Conservation (phyloP, 2,113 vertebrate genomes). For the Erythrocercus mccallii region DNA sequence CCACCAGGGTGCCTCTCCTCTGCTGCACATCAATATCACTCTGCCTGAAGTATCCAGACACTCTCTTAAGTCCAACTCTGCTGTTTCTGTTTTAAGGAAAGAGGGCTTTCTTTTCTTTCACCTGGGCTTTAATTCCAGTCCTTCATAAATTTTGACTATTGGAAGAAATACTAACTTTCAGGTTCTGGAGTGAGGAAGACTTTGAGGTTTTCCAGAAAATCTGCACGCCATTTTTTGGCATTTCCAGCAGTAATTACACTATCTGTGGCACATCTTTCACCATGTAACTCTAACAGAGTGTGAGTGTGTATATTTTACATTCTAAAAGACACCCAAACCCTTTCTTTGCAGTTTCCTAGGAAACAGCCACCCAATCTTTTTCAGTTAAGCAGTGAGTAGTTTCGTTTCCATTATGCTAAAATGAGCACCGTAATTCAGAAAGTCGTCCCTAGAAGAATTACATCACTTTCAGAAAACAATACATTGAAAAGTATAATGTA, state of each 20-base stretch:
- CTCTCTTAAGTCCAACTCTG: not conserved
- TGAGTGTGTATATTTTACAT: not conserved
- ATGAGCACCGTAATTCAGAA: not conserved
- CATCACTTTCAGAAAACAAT: not conserved
- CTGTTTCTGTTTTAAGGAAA: not conserved
- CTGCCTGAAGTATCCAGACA: not conserved
- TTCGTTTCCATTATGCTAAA: constrained; percentile 16
- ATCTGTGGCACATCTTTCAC: not conserved
- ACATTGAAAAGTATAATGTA: not conserved
- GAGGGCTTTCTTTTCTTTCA: not conserved
- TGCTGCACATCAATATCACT: not conserved
- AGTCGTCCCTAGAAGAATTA: not conserved
- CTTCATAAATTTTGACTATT: not conserved
- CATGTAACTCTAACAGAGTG: not conserved
- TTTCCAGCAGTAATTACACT: not conserved
- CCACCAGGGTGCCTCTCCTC: not conserved
- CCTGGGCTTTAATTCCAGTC: not conserved
- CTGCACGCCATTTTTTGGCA: not conserved
- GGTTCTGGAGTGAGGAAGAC: not conserved
- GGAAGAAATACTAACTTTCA: not conserved
- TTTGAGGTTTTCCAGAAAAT: not conserved
- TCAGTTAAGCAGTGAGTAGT: not conserved
- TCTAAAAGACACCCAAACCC: not conserved
- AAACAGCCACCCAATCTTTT: not conserved
- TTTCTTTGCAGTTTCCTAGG: constrained; percentile 42